These are phyloP conservation scores for Atherinosoma microstoma DNA, from an alignment of 2,797 vertebrate species.

Conservation along the genomic window DNA sequence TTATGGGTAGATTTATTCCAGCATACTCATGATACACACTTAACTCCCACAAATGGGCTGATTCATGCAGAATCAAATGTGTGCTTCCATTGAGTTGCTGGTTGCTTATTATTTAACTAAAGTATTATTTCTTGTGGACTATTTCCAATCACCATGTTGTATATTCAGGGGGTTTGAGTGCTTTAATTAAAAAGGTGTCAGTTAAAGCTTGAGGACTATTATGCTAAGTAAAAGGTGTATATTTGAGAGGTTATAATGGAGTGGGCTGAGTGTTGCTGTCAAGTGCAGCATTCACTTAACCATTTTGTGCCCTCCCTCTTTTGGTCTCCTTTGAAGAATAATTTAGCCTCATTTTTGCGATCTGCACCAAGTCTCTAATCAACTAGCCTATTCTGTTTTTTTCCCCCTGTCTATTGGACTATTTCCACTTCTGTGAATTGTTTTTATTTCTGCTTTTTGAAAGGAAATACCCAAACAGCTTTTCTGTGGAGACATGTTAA, in stretches of 20 bases:
- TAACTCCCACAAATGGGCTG: constrained; percentile 1
- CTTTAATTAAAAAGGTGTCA: constrained; percentile 60
- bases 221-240: constrained; percentile 61
- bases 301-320: constrained; percentile 34
- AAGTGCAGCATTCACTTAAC: constrained; percentile 49
- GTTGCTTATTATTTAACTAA: constrained; percentile 27
- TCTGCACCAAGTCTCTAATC: too few relatives aligned
- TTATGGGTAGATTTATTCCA: neutral
- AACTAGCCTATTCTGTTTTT: constrained; percentile 6
- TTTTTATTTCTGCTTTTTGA: too few relatives aligned
- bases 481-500: too few relatives aligned
- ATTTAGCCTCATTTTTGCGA: constrained; percentile 5
- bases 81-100: neutral
- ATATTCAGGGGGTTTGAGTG: constrained; percentile 31
- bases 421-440: neutral
- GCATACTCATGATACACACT: neutral
- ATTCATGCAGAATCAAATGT: constrained; percentile 16
- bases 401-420: neutral
- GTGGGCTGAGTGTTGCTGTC: constrained; percentile 52
- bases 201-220: constrained; percentile 59
- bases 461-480: too few relatives aligned
- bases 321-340: constrained; percentile 28
- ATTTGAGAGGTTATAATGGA: constrained; percentile 52
- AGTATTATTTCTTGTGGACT: constrained; percentile 25
- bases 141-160: constrained; percentile 22